Evolutionary conservation across 2,888 invertebrate genomes (phyloP), one percentile per base, ranked within the genome.

Genomic region (Camptogramma bilineatum): DNA sequence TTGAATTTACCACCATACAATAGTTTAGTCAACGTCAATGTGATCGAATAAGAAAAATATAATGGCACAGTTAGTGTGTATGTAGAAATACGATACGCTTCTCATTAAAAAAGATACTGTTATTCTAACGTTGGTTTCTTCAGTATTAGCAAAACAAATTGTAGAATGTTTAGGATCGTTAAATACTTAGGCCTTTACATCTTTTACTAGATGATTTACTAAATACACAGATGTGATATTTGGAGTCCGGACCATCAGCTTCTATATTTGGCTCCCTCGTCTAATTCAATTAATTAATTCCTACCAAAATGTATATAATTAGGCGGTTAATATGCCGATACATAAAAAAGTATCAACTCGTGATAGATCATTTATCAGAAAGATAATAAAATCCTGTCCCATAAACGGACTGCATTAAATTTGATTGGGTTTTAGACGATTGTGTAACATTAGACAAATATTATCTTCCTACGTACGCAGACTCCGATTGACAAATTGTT

Each of bases 231-330:
- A 60, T 44, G 42, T 50, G 42, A 17, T 19, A n/a, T 50, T 46
- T 39, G 5, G n/a, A 16, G 19, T 13, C 16, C 13, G 18, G 16
- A 64, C 53, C 51, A 53, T 56, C 50, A 64, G 58, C 47, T 28
- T 24, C 63, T 52, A 18, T 53, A 53, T 51, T 28, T n/a, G 53
- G 24, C 1, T 19, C 16, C 31, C 31, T 61, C 50, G 55, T 54
- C 47, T 56, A 61, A 70, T 68, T 68, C 52, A 63, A 69, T 71
- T 64, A 54, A 57, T 61, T 17, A 51, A 65, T 58, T 50, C 53
- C 16, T 44, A 47, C 66, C 18, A 57, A 57, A 62, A 56, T 28
- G 28, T 58, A 52, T 47, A 54, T 70, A 66, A 70, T 64, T 48
- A 64, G 67, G 65, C 52, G 60, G 59, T 70, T 55, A 44, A 60